A percentile compares a stretch with the other conserved stretches of the same genome.
Conservation (phyloP, 2,113 vertebrate genomes). For the Prochilodus magdalenae region DNA sequence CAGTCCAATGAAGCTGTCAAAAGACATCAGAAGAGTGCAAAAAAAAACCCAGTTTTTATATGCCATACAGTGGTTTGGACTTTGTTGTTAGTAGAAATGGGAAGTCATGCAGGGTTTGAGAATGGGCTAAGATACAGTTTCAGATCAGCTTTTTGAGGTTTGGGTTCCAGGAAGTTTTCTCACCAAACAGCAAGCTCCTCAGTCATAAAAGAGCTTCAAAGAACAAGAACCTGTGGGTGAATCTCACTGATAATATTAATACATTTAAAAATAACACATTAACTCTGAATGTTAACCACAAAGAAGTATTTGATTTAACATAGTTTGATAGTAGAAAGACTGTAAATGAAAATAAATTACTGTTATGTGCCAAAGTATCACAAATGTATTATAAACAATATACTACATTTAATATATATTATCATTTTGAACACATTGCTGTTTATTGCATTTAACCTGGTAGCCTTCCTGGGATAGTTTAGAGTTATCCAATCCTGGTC, state of each 20-base stretch:
- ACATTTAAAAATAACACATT: no score
- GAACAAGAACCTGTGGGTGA: not conserved
- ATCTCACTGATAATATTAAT: not conserved
- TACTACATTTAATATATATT: no score
- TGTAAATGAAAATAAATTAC: not conserved
- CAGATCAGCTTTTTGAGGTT: conserved; percentile 3
- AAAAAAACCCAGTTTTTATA: not conserved
- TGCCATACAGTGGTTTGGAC: conserved; percentile 6
- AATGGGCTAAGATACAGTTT: not conserved
- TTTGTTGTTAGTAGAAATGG: not conserved
- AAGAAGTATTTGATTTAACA: not conserved
- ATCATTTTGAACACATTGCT: no score
- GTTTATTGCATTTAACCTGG: no score
- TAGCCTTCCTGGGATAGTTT: no score
- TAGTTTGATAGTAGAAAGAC: not conserved
- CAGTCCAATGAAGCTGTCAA: not conserved
- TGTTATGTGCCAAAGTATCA: no score
- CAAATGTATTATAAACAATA: no score
- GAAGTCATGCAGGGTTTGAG: not conserved
- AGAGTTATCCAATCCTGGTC: no score
- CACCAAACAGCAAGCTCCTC: not conserved
- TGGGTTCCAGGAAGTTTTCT: not conserved
- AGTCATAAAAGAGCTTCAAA: conserved; percentile 1
- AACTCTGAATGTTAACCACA: not conserved
- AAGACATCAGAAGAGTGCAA: not conserved